Evolutionary conservation across 2,888 invertebrate species (phyloP).

Genomic region (Cheilosia soror): DNA sequence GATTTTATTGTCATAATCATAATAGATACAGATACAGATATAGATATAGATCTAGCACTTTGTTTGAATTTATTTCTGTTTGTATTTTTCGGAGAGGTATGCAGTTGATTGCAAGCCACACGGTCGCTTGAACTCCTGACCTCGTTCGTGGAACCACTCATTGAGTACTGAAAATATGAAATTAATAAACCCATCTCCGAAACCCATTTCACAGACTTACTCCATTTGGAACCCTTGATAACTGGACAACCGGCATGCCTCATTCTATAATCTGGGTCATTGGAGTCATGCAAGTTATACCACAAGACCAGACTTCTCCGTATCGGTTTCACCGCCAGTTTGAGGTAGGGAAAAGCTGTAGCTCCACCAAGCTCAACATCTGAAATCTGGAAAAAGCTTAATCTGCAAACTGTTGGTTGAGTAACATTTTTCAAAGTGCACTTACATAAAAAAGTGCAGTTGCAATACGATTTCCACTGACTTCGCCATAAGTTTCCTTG

Average conservation of each 20-base stretch:
- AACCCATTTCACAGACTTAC: conserved; percentile 84
- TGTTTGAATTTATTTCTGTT: not conserved
- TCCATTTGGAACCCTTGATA: conserved; percentile 96
- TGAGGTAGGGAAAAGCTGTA: conserved; percentile 87
- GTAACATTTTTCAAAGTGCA: not conserved
- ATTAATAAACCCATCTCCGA: not conserved
- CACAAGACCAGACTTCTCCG: conserved; percentile 86
- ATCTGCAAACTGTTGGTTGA: not conserved
- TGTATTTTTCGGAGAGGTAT: not conserved
- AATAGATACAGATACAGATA: too few species aligned
- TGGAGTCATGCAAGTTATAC: conserved; percentile 87
- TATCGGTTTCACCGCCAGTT: conserved; percentile 83
- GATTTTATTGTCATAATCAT: too few species aligned
- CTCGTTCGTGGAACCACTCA: conserved; percentile 93
- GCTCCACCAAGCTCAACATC: conserved; percentile 87
- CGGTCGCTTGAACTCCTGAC: conserved; percentile 89
- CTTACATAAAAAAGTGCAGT: conserved; percentile 56
- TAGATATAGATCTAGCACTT: too few species aligned
- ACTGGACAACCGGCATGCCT: conserved; percentile 97
- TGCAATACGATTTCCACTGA: conserved; percentile 33
- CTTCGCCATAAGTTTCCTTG: not conserved
- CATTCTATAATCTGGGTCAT: conserved; percentile 93
- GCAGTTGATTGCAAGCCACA: conserved; percentile 83
- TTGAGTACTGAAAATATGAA: conserved; percentile 87
- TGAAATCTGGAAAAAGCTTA: conserved; percentile 79